Percentiles rank a stretch among this genome's conserved stretches.
phyloP scores from a whole-genome alignment of 2,888 invertebrate species.

The Myathropa florea region DNA sequence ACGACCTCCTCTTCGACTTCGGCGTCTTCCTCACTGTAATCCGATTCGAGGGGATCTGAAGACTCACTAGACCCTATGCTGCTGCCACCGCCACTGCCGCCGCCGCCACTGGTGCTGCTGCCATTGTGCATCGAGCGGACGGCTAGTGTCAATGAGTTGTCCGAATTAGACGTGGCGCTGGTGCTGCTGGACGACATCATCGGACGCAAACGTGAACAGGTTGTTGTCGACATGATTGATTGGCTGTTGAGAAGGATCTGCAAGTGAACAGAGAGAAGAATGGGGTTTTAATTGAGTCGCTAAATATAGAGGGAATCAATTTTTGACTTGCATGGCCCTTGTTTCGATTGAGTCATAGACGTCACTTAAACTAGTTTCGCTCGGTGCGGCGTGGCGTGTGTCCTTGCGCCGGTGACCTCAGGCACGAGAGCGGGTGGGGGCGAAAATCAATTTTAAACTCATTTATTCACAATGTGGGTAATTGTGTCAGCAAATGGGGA shows the following conservation, averaged over 20 bases:
- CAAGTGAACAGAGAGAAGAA: conserved; percentile 24
- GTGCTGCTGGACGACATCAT: conserved; percentile 69
- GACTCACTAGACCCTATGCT: conserved; percentile 78
- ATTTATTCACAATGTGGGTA: conserved; percentile 38
- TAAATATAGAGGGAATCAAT: conserved; percentile 39
- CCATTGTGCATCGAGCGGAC: conserved; percentile 52
- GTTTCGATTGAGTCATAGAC: conserved; percentile 27
- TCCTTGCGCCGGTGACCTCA: conserved; percentile 51
- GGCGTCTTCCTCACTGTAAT: conserved; percentile 77
- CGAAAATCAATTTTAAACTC: conserved; percentile 48
- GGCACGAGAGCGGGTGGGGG: not conserved
- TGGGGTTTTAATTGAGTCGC: conserved; percentile 51
- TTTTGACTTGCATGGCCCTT: not conserved
- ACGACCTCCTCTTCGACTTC: conserved; percentile 73
- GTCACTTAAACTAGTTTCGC: conserved; percentile 42
- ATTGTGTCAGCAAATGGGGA: conserved; percentile 13
- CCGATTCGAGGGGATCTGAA: conserved; percentile 80
- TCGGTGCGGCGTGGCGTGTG: not conserved
- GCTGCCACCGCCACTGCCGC: conserved; percentile 60
- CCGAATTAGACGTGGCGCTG: conserved; percentile 72
- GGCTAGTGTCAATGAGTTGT: conserved; percentile 76
- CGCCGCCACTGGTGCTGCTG: conserved; percentile 57
- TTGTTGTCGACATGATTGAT: conserved; percentile 78
- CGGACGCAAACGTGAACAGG: conserved; percentile 77
- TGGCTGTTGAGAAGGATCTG: conserved; percentile 43